Evolutionary conservation across 2,797 vertebrate genomes (phyloP).

Genomic region (Danio jaintianensis): DNA sequence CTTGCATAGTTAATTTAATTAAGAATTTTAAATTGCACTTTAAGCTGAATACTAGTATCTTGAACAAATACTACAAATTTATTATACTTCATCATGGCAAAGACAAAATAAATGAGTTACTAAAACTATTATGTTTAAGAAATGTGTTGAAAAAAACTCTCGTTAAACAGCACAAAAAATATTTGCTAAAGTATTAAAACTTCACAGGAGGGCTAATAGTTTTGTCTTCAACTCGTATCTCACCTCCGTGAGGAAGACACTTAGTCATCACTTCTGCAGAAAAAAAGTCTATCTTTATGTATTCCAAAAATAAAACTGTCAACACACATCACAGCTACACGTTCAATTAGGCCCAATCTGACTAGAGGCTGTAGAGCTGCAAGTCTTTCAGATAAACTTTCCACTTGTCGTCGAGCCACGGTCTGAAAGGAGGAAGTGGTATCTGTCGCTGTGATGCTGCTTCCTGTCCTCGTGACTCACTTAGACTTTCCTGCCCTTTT

Average conservation of each 20-base stretch:
- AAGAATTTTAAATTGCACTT: too few relatives aligned
- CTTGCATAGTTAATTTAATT: too few relatives aligned
- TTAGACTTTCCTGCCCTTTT: constrained; percentile 81
- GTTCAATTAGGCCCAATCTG: constrained; percentile 5
- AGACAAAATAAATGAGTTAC: too few relatives aligned
- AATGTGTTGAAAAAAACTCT: too few relatives aligned
- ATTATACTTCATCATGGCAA: too few relatives aligned
- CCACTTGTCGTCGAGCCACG: constrained; percentile 34
- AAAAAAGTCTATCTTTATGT: neutral
- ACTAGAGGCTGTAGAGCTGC: constrained; percentile 32
- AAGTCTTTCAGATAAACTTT: constrained; percentile 46
- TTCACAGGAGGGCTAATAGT: too few relatives aligned
- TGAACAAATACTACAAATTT: too few relatives aligned
- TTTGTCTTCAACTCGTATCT: too few relatives aligned
- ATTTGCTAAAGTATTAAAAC: too few relatives aligned
- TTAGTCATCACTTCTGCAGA: neutral
- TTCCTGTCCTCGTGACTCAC: constrained; percentile 85
- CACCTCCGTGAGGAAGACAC: neutral
- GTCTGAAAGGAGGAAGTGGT: constrained; percentile 64
- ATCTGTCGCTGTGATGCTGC: constrained; percentile 82
- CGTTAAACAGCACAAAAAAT: too few relatives aligned
- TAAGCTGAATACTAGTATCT: too few relatives aligned
- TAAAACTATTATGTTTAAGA: too few relatives aligned
- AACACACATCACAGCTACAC: neutral
- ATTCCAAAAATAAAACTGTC: neutral